Evolutionary conservation across 2,888 invertebrate genomes (phyloP).

Genomic region (Epirrhoe alternata): DNA sequence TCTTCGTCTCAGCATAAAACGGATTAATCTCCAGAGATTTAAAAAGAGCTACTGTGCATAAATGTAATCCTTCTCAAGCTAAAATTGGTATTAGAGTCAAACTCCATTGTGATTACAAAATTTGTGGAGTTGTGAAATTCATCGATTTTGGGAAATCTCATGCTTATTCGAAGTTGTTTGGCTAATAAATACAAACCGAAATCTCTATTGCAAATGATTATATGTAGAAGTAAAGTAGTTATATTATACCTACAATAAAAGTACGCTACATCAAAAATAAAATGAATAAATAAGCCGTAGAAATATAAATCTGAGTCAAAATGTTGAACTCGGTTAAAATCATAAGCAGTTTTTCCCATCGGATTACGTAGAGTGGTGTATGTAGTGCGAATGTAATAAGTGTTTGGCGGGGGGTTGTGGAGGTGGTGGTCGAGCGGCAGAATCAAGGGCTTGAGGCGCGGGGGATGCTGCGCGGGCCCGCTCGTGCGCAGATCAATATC

Average conservation of each 20-base stretch:
- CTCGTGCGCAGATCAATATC: slow-evolving; percentile 80
- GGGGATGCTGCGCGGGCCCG: slow-evolving; percentile 79
- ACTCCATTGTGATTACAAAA: not conserved
- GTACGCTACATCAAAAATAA: too few relatives aligned
- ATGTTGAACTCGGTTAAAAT: slow-evolving; percentile 47
- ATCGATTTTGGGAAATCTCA: not conserved
- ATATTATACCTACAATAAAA: not conserved
- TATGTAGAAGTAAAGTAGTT: not conserved
- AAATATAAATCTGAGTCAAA: slow-evolving; percentile 16
- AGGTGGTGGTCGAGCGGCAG: slow-evolving; percentile 67
- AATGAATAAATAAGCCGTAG: not conserved
- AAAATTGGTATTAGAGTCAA: not conserved
- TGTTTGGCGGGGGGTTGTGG: slow-evolving; percentile 69
- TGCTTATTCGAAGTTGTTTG: not conserved
- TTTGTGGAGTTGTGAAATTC: not conserved
- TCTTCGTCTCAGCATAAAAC: not conserved
- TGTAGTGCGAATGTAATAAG: slow-evolving; percentile 83
- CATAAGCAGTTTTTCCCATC: slow-evolving; percentile 76
- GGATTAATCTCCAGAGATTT: not conserved
- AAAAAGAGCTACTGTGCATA: not conserved
- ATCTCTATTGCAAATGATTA: not conserved
- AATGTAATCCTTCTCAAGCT: not conserved
- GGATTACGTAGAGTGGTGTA: slow-evolving; percentile 78
- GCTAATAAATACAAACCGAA: not conserved
- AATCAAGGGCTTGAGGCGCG: slow-evolving; percentile 67